phyloP scores from a whole-genome alignment of 2,888 invertebrate genomes.

The Xestia xanthographa region DNA sequence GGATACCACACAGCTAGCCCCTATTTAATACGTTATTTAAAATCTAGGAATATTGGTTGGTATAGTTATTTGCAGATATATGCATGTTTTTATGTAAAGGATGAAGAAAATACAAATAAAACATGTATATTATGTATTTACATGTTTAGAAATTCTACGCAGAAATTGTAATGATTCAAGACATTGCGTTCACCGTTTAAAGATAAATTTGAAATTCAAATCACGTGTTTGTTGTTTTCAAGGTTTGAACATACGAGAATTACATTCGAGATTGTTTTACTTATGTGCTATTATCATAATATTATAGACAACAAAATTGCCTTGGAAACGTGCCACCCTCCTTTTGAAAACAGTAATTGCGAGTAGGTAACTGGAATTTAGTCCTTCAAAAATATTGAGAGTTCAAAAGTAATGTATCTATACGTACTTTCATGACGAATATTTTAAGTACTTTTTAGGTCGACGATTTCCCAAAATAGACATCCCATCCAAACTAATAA shows the following conservation, averaged over 20 bases:
- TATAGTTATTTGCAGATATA: not conserved
- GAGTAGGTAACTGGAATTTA: not conserved
- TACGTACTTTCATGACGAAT: not conserved
- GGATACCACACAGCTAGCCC: too few species aligned
- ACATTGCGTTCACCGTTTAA: slow-evolving; percentile 36
- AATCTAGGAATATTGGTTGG: not conserved
- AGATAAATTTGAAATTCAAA: slow-evolving; percentile 56
- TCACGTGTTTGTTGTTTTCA: slow-evolving; percentile 54
- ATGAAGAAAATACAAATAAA: not conserved
- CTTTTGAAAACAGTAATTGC: not conserved
- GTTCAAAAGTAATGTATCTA: too few species aligned
- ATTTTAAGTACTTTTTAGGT: not conserved
- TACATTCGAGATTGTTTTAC: slow-evolving; percentile 47
- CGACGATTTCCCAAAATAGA: not conserved
- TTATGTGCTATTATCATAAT: slow-evolving; percentile 29
- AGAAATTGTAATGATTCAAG: slow-evolving; percentile 46
- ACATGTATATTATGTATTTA: slow-evolving; percentile 26
- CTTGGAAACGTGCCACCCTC: slow-evolving; percentile 8
- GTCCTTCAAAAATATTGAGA: not conserved
- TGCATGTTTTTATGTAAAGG: not conserved
- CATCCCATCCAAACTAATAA: not conserved
- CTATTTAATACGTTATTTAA: not conserved
- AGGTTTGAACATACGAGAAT: slow-evolving; percentile 36
- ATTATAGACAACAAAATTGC: slow-evolving; percentile 21
- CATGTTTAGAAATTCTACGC: slow-evolving; percentile 1